Evolutionary conservation across 2,113 vertebrate species (phyloP).

Genomic region (Mesocricetus auratus): DNA sequence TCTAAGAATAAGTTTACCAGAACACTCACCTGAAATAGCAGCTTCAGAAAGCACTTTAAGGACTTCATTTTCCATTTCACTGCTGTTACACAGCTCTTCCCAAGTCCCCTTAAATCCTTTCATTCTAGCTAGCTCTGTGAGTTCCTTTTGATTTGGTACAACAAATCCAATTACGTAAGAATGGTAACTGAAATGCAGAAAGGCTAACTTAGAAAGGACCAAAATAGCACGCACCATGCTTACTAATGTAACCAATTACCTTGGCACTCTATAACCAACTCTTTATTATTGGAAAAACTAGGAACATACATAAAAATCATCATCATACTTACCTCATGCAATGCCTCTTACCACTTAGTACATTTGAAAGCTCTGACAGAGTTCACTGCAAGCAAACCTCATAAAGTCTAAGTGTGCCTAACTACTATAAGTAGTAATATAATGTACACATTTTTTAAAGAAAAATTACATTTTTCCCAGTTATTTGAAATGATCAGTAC

Average conservation of each 20-base stretch:
- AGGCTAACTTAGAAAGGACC: not conserved
- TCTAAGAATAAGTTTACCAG: not conserved
- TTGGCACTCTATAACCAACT: not conserved
- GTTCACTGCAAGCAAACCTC: not conserved
- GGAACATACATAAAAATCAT: not conserved
- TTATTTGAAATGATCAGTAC: constrained; percentile 30
- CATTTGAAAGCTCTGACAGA: not conserved
- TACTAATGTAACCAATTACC: not conserved
- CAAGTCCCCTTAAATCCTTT: constrained; percentile 90
- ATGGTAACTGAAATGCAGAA: constrained; percentile 91
- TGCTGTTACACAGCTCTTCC: constrained; percentile 94
- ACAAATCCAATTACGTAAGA: constrained; percentile 96
- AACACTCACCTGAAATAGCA: constrained; percentile 90
- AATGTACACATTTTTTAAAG: not conserved
- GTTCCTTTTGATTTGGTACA: constrained; percentile 98
- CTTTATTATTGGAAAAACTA: not conserved
- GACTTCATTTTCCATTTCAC: constrained; percentile 94
- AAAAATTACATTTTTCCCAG: not conserved
- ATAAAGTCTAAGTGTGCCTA: constrained; percentile 5
- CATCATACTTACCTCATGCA: not conserved
- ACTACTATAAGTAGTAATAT: not conserved
- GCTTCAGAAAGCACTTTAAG: constrained; percentile 93
- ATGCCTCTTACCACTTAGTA: not conserved
- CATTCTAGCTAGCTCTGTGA: constrained; percentile 91
- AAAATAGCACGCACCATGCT: not conserved